Evolutionary conservation across 1,140 invertebrate genomes (phyloP).

Genomic region (Vanessa tameamea): DNA sequence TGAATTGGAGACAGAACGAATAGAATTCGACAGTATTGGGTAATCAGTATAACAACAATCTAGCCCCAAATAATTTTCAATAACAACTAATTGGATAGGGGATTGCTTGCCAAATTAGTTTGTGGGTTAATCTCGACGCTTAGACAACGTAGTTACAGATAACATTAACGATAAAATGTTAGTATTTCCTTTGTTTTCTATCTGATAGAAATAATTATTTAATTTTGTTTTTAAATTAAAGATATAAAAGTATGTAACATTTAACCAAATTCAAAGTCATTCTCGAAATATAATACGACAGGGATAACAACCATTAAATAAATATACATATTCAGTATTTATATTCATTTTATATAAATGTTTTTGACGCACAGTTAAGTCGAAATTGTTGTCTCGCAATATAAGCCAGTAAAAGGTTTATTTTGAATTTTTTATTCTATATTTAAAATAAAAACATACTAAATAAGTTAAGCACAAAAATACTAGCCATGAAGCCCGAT

Average conservation of each 20-base stretch:
- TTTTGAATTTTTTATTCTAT: too few species aligned
- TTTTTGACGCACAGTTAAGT: too few species aligned
- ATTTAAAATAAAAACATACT: too few species aligned
- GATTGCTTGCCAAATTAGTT: conserved; percentile 22
- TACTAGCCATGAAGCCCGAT: conserved; percentile 19
- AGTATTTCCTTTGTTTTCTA: background rate
- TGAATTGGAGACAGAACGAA: background rate
- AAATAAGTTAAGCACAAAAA: conserved; percentile 1
- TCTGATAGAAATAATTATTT: background rate
- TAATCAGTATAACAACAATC: conserved; percentile 15
- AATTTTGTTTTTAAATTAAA: too few species aligned
- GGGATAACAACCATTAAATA: too few species aligned
- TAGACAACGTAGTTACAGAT: conserved; percentile 5
- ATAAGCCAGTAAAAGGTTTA: too few species aligned
- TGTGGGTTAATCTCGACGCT: conserved; percentile 17
- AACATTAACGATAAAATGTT: background rate
- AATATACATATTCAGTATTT: too few species aligned
- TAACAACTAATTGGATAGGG: conserved; percentile 24
- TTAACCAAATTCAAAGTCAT: too few species aligned
- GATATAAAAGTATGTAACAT: too few species aligned
- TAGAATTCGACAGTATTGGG: conserved; percentile 7
- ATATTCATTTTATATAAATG: too few species aligned
- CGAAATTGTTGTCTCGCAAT: too few species aligned
- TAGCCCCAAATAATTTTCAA: conserved; percentile 19
- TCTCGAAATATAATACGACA: too few species aligned